Evolutionary conservation across 2,888 invertebrate genomes (phyloP).

Genomic region (Dynastes grantii): DNA sequence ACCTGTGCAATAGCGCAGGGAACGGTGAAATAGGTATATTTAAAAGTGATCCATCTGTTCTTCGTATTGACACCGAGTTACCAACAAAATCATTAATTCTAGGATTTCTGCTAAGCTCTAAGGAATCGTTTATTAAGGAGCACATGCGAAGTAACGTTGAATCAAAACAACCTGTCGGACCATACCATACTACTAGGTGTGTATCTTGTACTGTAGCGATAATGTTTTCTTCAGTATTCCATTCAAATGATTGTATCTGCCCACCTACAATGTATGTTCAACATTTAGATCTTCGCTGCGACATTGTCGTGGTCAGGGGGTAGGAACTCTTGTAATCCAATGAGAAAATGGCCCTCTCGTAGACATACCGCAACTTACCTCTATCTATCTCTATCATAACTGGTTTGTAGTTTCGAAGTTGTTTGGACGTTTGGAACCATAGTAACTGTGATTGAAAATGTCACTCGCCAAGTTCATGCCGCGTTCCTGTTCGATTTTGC

Average conservation of each 20-base stretch:
- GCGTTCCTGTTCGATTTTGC: no score
- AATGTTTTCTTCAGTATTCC: constrained; percentile 86
- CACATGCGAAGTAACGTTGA: constrained; percentile 79
- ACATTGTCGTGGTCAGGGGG: no score
- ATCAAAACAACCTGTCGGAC: constrained; percentile 84
- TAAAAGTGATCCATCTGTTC: constrained; percentile 91
- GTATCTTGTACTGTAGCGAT: constrained; percentile 86
- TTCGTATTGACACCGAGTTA: constrained; percentile 86
- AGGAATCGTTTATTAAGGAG: constrained; percentile 72
- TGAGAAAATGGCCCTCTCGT: no score
- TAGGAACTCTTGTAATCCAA: no score
- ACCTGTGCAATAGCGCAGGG: constrained; percentile 73
- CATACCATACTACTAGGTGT: constrained; percentile 87
- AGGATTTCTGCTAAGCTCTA: constrained; percentile 89
- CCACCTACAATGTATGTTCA: constrained; percentile 69
- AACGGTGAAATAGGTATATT: constrained; percentile 83
- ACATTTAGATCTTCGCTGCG: not conserved
- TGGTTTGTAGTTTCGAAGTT: no score
- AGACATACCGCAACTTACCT: no score
- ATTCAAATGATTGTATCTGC: constrained; percentile 74
- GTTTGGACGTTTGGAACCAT: no score
- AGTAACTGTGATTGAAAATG: no score
- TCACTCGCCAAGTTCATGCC: no score
- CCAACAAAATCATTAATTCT: constrained; percentile 87
- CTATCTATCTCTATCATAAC: no score